Base-by-base conservation (phyloP, 2,797 vertebrate species). In the Takifugu rubripes region DNA sequence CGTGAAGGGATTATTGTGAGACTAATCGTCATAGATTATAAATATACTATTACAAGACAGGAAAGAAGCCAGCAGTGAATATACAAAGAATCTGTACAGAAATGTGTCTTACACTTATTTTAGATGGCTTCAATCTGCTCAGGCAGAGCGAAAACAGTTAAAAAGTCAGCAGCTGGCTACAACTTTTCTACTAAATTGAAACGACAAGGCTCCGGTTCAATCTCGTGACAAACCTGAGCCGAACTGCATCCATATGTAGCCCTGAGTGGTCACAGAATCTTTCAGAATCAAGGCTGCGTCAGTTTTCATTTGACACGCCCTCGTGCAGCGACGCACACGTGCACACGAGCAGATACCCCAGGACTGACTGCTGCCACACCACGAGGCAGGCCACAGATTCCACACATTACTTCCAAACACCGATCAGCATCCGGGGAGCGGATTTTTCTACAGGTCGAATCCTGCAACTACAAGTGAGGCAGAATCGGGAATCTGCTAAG, bases 181-280 rank as follows among this genome's bases (percentile, higher is more conserved):
- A 61, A 6, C 61, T 61, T 64, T 66, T 57, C 65, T 50, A 49
- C 24, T 55, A 17, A 70, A 78, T 68, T 58, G 74, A 33, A 81
- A 68, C 42, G 67, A 78, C 58, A 60, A 54, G 33, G 53, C 56
- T 54, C 56, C 8, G 54, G 51, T 64, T 79, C 27, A 68, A 44
- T 62, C 62, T 51, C 58, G 59, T 53, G 59, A 54, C 33, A 70
- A 70, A 63, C 43, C 66, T 5, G 40, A 59, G 33, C 63, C 25
- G 59, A 78, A 74, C 63, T 21, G 33, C 56, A 64, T 70, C 66
- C 68, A 70, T 67, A 47, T 60, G 69, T 57, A 25, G 49, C 52
- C 52, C 42, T 24, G 46, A 59, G 54, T 61, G 52, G 57, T 69
- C 59, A 58, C 55, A 72, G 64, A 75, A 81, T 82, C 74, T 61